Evolutionary conservation across 2,113 vertebrate species (phyloP), one percentile per base, ranked within the genome.

Genomic region (Phrynosoma blainvillii): DNA sequence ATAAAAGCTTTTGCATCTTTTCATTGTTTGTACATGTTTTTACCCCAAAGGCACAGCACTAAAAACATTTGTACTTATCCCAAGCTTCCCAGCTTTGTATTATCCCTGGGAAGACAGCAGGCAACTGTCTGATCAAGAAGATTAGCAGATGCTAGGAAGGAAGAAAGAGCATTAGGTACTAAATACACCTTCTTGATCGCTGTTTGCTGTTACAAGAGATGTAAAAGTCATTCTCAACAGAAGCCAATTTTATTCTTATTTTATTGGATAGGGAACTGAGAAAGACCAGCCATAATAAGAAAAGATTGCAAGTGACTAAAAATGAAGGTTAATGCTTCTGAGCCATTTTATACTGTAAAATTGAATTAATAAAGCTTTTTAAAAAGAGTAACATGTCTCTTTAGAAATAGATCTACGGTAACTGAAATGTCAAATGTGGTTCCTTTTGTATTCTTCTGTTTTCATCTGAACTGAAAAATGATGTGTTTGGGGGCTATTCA

Each of bases 201-300:
- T 79, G 73, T 70, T 84, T 84, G 81, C 47, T 84, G 82, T 84
- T 84, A 79, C 81, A 79, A 70, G 85, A 86, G 85, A 79, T 79
- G 77, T 78, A 80, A 78, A 54, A 78, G 65, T 77, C 65, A 77
- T 78, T 84, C 73, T 77, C 75, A 78, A 78, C 42, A 84, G 81
- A 78, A 88, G 54, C 75, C 75, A 59, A 78, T 84, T 71, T 84
- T 88, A 78, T 88, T 70, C 47, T 88, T 88, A 30, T 52, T 84
- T 88, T 78, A 79, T 84, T 71, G 71, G 42, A 52, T 27, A 78
- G 25, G 42, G 75, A 78, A 71, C 47, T 71, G n/a, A 79, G 65
- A 84, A 70, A 84, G 74, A 70, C 47, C 62, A 59, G 87, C 6
- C 42, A 78, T 76, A 76, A 40, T 30, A 83, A 20, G 42, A 83